phyloP scores from a whole-genome alignment of 2,888 invertebrate genomes.

The Amphipoea oculea region DNA sequence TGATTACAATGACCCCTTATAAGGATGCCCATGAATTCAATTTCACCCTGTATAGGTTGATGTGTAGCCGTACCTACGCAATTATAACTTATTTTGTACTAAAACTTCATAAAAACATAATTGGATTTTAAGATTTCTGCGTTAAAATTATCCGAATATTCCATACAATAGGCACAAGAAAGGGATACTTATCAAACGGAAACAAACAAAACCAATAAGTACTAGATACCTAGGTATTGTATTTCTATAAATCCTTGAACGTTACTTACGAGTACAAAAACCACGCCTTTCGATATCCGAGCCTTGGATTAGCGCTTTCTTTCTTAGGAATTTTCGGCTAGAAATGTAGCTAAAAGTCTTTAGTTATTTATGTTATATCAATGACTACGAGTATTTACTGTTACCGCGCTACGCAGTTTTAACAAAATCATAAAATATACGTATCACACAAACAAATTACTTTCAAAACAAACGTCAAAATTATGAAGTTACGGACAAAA shows the following conservation, averaged over 20 bases:
- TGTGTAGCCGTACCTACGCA: neutral
- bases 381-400: neutral
- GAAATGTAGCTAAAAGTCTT: neutral
- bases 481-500: neutral
- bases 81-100: neutral
- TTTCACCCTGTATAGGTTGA: neutral
- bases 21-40: no score
- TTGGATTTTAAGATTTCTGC: neutral
- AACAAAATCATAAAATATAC: neutral
- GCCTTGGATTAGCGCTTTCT: neutral
- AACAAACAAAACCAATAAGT: neutral
- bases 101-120: neutral
- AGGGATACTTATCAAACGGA: neutral
- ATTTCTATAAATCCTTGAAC: constrained; percentile 4
- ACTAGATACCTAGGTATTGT: neutral
- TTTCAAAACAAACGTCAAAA: neutral
- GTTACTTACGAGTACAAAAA: neutral
- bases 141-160: neutral
- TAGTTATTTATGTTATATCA: neutral
- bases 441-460: no score
- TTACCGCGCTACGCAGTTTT: neutral
- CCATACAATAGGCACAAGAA: neutral
- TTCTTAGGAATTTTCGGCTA: neutral
- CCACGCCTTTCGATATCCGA: constrained; percentile 7
- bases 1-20: no score